Conservation (phyloP, 2,888 invertebrate genomes). For the Coleophora deauratella region DNA sequence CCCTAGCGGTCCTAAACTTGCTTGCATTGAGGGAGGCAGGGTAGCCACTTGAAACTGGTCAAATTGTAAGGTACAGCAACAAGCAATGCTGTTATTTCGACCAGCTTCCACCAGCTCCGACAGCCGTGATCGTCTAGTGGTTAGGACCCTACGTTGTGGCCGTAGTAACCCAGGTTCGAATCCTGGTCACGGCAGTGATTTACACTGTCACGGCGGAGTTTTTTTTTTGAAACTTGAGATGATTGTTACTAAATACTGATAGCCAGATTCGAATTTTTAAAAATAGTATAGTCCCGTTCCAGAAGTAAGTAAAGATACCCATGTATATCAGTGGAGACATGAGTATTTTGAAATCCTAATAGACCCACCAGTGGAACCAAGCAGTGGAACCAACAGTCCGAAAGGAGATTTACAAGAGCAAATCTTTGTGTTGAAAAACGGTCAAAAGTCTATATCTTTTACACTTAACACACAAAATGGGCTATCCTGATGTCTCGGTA, state of each 20-base stretch:
- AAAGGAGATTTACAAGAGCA: too few relatives aligned
- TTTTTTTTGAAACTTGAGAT: conserved; percentile 16
- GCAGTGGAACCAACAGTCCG: too few relatives aligned
- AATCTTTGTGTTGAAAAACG: too few relatives aligned
- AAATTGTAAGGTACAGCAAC: background rate
- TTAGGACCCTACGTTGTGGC: conserved; percentile 81
- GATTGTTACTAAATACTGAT: background rate
- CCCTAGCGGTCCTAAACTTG: conserved; percentile 3
- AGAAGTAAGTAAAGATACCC: too few relatives aligned
- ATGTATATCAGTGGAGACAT: too few relatives aligned
- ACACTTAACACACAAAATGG: too few relatives aligned
- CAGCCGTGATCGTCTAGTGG: conserved; percentile 81
- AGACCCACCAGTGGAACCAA: too few relatives aligned
- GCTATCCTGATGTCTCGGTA: too few relatives aligned
- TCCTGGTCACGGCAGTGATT: conserved; percentile 78
- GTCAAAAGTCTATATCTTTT: too few relatives aligned
- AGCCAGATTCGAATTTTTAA: too few relatives aligned
- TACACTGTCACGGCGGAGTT: conserved; percentile 21
- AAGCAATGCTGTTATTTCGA: background rate
- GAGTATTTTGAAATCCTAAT: too few relatives aligned
- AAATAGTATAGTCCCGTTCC: too few relatives aligned
- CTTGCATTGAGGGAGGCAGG: conserved; percentile 15
- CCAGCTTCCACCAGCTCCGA: conserved; percentile 6
- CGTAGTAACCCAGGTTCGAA: conserved; percentile 79
- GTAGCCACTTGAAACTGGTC: conserved; percentile 6